phyloP scores from a whole-genome alignment of 2,113 vertebrate species.

The Melanerpes formicivorus region DNA sequence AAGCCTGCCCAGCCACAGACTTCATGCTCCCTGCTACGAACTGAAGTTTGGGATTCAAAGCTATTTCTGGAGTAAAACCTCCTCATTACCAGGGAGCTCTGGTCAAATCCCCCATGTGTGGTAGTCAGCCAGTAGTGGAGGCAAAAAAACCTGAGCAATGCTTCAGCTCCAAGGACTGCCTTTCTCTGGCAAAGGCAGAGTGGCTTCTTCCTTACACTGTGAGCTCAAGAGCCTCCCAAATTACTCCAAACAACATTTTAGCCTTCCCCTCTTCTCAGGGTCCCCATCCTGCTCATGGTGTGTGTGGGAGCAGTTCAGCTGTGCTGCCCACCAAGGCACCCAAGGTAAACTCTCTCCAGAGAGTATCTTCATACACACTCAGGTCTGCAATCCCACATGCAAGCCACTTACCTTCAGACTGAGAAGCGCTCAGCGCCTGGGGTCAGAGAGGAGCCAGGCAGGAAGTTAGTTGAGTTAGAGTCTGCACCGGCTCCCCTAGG shows the following conservation, averaged over 20 bases:
- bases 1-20: background rate
- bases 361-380: background rate
- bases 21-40: background rate
- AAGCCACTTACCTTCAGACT: constrained; percentile 57
- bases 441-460: background rate
- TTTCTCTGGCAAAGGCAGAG: background rate
- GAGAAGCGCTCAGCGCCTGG: background rate
- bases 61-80: background rate
- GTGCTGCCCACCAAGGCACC: background rate
- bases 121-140: background rate
- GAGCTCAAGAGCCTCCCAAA: background rate
- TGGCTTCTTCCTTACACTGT: background rate
- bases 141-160: background rate
- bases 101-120: background rate
- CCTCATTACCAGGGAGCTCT: background rate
- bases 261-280: background rate
- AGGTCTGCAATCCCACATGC: constrained; percentile 42
- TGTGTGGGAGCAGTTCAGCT: background rate
- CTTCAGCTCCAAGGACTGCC: background rate
- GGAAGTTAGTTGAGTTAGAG: constrained; percentile 60
- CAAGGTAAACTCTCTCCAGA: background rate
- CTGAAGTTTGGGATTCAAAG: background rate
- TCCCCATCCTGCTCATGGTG: background rate
- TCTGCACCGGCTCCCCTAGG: background rate
- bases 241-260: background rate